Conservation (phyloP, 2,113 vertebrate genomes). For the Oncorhynchus kisutch region DNA sequence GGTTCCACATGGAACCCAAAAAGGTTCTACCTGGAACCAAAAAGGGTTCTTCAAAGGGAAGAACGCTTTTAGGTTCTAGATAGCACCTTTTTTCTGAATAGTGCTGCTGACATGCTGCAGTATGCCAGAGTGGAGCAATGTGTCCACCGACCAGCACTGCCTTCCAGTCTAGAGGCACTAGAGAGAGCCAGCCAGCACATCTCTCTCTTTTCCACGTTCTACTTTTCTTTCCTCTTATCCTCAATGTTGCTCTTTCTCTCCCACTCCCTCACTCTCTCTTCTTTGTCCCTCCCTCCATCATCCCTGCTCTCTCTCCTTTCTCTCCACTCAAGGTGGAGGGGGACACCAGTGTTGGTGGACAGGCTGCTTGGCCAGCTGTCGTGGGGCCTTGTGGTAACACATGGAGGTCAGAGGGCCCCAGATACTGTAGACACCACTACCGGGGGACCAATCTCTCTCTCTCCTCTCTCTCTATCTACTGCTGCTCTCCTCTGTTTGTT, state of each 20-base stretch:
- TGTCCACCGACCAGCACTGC: neutral
- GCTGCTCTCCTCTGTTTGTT: neutral
- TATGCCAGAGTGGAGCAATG: neutral
- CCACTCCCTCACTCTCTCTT: neutral
- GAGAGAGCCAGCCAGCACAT: neutral
- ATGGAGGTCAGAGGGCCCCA: slow-evolving; percentile 51
- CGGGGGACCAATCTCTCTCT: neutral
- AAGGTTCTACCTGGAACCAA: too few relatives aligned
- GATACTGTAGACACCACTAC: slow-evolving; percentile 14
- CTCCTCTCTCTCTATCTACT: too few relatives aligned
- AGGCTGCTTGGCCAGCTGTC: slow-evolving; percentile 47
- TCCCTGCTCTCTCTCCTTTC: neutral
- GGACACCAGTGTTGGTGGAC: slow-evolving; percentile 8
- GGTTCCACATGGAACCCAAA: too few relatives aligned
- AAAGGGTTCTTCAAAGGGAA: too few relatives aligned
- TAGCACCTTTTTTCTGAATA: too few relatives aligned
- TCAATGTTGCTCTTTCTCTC: neutral
- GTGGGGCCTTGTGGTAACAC: slow-evolving; percentile 51
- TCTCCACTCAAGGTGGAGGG: neutral
- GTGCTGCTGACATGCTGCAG: neutral
- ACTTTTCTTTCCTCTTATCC: neutral
- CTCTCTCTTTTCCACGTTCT: neutral
- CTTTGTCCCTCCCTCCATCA: neutral
- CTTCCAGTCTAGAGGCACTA: too few relatives aligned
- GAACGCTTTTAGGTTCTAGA: too few relatives aligned